phyloP scores from a whole-genome alignment of 2,888 invertebrate genomes.

The Caenorhabditis parvicauda region DNA sequence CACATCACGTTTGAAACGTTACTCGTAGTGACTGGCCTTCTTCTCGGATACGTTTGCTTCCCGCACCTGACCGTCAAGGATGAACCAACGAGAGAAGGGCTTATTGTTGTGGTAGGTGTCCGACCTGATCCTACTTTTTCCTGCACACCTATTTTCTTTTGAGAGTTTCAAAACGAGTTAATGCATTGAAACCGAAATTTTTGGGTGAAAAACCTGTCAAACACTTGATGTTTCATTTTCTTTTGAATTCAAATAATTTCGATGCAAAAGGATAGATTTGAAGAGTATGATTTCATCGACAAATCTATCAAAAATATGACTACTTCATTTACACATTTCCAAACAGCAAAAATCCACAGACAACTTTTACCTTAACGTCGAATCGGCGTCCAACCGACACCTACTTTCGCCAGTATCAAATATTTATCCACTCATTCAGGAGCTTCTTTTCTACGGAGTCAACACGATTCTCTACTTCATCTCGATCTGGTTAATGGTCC shows the following conservation, averaged over 20 bases:
- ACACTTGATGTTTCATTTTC: not conserved
- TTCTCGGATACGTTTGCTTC: slow-evolving; percentile 60
- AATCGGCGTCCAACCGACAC: too few species aligned
- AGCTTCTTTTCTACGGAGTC: slow-evolving; percentile 59
- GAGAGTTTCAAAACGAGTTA: too few species aligned
- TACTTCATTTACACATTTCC: too few species aligned
- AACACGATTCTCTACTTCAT: slow-evolving; percentile 61
- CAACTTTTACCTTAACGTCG: too few species aligned
- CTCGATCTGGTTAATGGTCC: slow-evolving; percentile 61
- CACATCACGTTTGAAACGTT: slow-evolving; percentile 59
- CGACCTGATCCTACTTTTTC: not conserved
- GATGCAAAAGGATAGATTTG: too few species aligned
- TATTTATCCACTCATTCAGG: slow-evolving; percentile 26
- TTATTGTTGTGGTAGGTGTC: slow-evolving; percentile 56
- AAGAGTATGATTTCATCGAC: too few species aligned
- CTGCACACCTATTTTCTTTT: not conserved
- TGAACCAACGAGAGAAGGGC: slow-evolving; percentile 55
- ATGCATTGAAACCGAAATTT: too few species aligned
- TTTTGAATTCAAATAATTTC: not conserved
- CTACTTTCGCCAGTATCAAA: too few species aligned
- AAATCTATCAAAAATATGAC: too few species aligned
- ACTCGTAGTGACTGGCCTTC: slow-evolving; percentile 45
- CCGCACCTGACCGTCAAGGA: slow-evolving; percentile 58
- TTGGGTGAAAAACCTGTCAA: too few species aligned
- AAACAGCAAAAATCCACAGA: too few species aligned